Conservation (phyloP, 2,797 vertebrate genomes). For the Apogon hyalosoma region DNA sequence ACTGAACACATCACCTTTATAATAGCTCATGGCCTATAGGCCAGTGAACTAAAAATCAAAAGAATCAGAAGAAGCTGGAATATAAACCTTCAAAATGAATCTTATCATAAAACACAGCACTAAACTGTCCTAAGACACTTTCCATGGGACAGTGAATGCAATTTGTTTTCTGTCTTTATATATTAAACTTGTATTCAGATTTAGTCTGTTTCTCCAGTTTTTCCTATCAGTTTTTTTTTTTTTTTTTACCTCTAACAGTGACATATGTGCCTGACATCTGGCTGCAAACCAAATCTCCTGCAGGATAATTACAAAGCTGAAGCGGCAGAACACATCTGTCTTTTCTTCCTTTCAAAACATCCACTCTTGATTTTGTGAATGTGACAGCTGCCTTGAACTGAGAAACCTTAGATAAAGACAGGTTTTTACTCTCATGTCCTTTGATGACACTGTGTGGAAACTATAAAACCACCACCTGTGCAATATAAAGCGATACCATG, state of each 20-base stretch:
- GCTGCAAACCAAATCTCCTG: slow-evolving; percentile 2
- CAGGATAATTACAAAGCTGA: background rate
- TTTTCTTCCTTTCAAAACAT: slow-evolving; percentile 7
- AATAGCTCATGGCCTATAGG: too few relatives aligned
- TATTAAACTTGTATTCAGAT: too few relatives aligned
- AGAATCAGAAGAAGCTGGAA: too few relatives aligned
- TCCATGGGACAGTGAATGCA: too few relatives aligned
- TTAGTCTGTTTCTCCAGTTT: too few relatives aligned
- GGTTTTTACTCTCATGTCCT: slow-evolving; percentile 6
- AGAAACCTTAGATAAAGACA: background rate
- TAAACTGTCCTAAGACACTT: too few relatives aligned
- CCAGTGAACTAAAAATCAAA: too few relatives aligned
- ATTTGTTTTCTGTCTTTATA: too few relatives aligned
- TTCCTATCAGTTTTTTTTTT: background rate
- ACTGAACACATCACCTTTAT: too few relatives aligned
- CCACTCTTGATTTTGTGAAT: background rate
- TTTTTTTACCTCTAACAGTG: background rate
- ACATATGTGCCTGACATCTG: background rate
- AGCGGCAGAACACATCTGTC: slow-evolving; percentile 11
- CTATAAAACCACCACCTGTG: slow-evolving; percentile 34
- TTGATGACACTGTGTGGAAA: slow-evolving; percentile 10
- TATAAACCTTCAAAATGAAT: too few relatives aligned
- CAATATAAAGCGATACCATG: background rate
- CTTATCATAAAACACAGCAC: too few relatives aligned
- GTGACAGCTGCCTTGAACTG: background rate